A percentile compares a stretch with the other conserved stretches of the same genome.
These are phyloP conservation scores for Phlogophora meticulosa DNA, from an alignment of 2,888 invertebrate genomes.

Conservation along the genomic window DNA sequence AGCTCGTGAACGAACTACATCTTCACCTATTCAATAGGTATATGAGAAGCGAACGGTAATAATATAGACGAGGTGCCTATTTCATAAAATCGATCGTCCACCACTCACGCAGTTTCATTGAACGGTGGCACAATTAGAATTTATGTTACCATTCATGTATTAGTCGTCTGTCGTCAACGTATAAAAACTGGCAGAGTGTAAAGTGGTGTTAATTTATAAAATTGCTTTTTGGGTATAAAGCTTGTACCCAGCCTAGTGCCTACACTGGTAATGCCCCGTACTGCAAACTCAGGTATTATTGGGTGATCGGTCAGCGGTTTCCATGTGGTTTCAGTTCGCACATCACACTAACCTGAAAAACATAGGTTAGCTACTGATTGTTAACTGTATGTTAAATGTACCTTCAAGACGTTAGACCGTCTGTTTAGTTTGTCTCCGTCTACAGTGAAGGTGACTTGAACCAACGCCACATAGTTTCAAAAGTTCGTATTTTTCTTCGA, in stretches of 20 bases:
- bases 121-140: constrained; percentile 64
- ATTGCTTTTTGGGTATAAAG: constrained; percentile 38
- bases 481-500: too few relatives aligned
- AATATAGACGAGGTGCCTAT: constrained; percentile 39
- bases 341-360: background rate
- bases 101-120: constrained; percentile 59
- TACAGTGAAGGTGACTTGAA: too few relatives aligned
- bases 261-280: constrained; percentile 5
- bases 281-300: constrained; percentile 12
- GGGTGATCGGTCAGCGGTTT: background rate
- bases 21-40: constrained; percentile 42
- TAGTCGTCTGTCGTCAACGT: constrained; percentile 52
- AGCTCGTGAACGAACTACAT: constrained; percentile 27
- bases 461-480: too few relatives aligned
- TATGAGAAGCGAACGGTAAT: constrained; percentile 29
- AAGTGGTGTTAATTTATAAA: constrained; percentile 46
- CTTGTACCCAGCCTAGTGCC: background rate
- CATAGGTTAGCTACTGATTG: background rate
- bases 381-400: background rate
- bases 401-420: background rate
- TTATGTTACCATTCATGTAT: constrained; percentile 62
- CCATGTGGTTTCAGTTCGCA: background rate
- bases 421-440: background rate
- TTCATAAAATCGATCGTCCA: constrained; percentile 64
- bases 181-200: constrained; percentile 53